Evolutionary conservation across 2,113 vertebrate species (phyloP).

Genomic region (Cottus gobio): DNA sequence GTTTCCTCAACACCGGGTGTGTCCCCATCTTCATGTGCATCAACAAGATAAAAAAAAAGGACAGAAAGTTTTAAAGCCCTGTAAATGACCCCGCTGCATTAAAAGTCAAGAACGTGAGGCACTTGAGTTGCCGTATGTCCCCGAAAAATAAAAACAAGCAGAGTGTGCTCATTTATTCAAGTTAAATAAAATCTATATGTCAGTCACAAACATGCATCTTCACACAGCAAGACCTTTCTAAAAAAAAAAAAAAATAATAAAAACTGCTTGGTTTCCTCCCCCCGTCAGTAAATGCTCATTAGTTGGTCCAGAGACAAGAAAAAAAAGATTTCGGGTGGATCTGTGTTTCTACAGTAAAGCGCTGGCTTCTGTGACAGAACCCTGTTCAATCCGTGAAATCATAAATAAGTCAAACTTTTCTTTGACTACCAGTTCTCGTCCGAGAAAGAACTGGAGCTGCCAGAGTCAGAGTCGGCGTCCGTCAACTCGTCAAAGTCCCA

Average conservation of each 20-base stretch:
- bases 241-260: too few species aligned
- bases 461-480: constrained; percentile 88
- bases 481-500: constrained; percentile 90
- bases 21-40: constrained; percentile 5
- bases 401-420: constrained; percentile 13
- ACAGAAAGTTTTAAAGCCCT: constrained; percentile 35
- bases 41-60: constrained; percentile 22
- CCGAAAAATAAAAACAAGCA: neutral
- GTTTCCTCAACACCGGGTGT: constrained; percentile 19
- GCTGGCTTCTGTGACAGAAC: constrained; percentile 15
- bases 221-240: neutral
- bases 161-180: constrained; percentile 17
- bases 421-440: constrained; percentile 85
- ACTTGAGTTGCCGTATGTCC: constrained; percentile 44
- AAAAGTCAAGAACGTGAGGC: constrained; percentile 34
- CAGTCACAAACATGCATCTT: constrained; percentile 8
- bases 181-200: constrained; percentile 4
- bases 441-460: constrained; percentile 90
- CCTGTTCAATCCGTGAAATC: constrained; percentile 14
- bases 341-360: neutral
- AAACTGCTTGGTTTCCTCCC: neutral
- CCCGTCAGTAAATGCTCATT: neutral
- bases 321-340: neutral
- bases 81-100: constrained; percentile 8
- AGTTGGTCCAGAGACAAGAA: neutral